Evolutionary conservation across 2,797 vertebrate species (phyloP).

Genomic region (Netta rufina): DNA sequence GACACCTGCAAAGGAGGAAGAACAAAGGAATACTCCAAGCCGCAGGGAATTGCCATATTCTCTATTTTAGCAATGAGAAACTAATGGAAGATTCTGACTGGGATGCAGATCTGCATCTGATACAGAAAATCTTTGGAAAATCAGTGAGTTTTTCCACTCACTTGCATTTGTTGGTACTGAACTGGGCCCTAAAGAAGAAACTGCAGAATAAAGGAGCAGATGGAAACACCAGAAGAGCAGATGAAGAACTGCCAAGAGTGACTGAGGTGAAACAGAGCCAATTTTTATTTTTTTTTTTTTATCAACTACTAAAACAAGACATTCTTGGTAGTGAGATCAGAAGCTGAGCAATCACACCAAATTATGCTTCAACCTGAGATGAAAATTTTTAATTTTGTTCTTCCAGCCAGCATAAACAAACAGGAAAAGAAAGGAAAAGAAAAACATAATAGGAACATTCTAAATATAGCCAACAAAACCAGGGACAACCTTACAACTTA

Average conservation of each 20-base stretch:
- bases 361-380: slow-evolving; percentile 34
- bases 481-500: background rate
- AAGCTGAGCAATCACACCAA: slow-evolving; percentile 57
- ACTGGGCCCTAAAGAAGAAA: slow-evolving; percentile 19
- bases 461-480: slow-evolving; percentile 1
- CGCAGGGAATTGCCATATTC: background rate
- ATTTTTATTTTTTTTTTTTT: slow-evolving; percentile 27
- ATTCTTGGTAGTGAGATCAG: slow-evolving; percentile 47
- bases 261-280: slow-evolving; percentile 61
- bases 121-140: background rate
- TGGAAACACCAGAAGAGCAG: slow-evolving; percentile 61
- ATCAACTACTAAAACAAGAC: slow-evolving; percentile 50
- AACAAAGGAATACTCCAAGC: slow-evolving; percentile 37
- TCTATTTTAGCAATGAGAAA: background rate
- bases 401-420: slow-evolving; percentile 8
- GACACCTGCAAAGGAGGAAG: background rate
- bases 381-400: slow-evolving; percentile 28
- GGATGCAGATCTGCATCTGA: slow-evolving; percentile 23
- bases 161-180: slow-evolving; percentile 5
- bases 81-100: background rate
- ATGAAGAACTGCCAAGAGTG: slow-evolving; percentile 59
- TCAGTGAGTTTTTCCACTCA: background rate
- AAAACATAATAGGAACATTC: background rate
- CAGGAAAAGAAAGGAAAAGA: background rate
- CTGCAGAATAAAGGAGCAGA: slow-evolving; percentile 50